Evolutionary conservation across 2,113 vertebrate genomes (phyloP), one percentile per base, ranked within the genome.

Genomic region (Dascyllus trimaculatus): DNA sequence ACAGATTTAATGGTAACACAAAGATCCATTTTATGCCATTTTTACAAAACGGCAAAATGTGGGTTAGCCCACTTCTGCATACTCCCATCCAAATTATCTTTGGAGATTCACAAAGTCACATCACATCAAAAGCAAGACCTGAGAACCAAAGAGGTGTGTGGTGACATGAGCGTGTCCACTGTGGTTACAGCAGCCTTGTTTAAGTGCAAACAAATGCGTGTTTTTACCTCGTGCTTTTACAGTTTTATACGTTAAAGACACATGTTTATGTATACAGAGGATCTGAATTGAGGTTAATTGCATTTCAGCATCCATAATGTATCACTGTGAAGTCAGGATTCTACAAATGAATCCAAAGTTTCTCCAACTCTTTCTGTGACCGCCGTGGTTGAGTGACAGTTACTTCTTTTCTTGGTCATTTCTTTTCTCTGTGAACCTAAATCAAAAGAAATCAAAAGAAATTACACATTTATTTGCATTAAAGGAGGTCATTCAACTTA

Each of bases 381-480:
- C 24, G 1, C 57, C 21, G 49, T 56, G 18, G 71, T 58, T 5
- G 25, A 52, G 7, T 11, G 6, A 24, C 0, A 10, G 21, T 67
- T 62, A 66, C 52, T 82, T 84, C 62, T 62, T 72, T 32, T 72
- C 57, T 15, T 43, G 17, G 8, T 70, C 52, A 21, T 54, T 53
- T 81, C 67, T 61, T 68, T 75, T 80, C 71, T 75, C 60, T 24
- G 38, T 3, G 1, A 22, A 4, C 72, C 90, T 88, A 5, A 71
- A 72, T 32, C 0, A 51, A 51, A 51, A 21, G 4, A 19, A 4
- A n/a, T 5, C 19, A 21, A 9, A n/a, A 21, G 6, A 10, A 51
- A 51, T 51, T 7, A 51, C 0, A 2, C 10, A 18, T 51, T 51
- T 48, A 19, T 48, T 48, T 6, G 15, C 6, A 48, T 19, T 35